Conservation (phyloP, 2,888 invertebrate species). For the Lymantria dispar region DNA sequence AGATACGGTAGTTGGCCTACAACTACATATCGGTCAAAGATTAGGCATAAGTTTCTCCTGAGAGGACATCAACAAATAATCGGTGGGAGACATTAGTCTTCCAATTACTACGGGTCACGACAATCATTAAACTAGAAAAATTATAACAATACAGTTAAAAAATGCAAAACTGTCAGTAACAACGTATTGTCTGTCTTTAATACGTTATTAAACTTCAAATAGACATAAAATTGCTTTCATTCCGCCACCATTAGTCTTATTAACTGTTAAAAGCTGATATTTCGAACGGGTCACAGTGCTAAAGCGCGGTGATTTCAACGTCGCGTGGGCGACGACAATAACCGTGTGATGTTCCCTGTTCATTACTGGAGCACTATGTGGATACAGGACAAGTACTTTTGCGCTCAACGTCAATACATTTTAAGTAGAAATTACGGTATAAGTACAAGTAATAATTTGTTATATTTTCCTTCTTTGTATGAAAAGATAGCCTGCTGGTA, state of each 20-base stretch:
- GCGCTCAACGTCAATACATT: neutral
- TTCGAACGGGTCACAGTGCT: slow-evolving; percentile 2
- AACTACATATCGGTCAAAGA: too few species aligned
- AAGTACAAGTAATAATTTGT: neutral
- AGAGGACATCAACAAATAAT: too few species aligned
- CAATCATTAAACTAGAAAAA: too few species aligned
- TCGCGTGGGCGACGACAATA: slow-evolving; percentile 57
- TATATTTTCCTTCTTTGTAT: neutral
- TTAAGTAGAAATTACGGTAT: neutral
- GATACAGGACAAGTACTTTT: slow-evolving; percentile 3
- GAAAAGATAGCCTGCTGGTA: too few species aligned
- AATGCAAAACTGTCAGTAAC: too few species aligned
- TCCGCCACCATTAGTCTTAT: neutral
- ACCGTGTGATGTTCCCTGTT: slow-evolving; percentile 17
- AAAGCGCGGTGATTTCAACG: slow-evolving; percentile 37
- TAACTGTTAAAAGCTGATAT: neutral
- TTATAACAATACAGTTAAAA: too few species aligned
- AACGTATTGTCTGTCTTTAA: too few species aligned
- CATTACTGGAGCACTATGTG: slow-evolving; percentile 40
- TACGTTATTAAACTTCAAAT: too few species aligned
- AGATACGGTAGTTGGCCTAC: too few species aligned
- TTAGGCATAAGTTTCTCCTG: too few species aligned
- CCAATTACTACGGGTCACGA: too few species aligned
- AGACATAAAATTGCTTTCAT: neutral
- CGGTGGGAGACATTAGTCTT: too few species aligned